These are phyloP conservation scores for Vireo griseus DNA, from an alignment of 2,797 vertebrate genomes.

Conservation along the genomic window DNA sequence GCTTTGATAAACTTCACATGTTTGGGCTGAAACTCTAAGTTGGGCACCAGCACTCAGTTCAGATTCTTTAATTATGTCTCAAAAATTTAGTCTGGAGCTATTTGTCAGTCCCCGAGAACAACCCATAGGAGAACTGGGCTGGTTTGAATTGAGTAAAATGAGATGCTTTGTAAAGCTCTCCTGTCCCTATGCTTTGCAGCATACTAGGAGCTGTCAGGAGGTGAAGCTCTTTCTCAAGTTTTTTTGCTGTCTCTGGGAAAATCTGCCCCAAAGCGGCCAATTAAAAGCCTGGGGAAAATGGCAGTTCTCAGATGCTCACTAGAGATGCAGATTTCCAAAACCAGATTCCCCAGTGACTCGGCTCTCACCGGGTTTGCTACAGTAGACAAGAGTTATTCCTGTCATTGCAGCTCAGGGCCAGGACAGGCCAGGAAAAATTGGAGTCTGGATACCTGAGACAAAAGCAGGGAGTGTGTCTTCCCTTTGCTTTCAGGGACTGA, in stretches of 20 bases:
- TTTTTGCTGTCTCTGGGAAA: neutral
- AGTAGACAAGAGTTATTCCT: neutral
- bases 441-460: neutral
- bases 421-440: neutral
- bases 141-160: neutral
- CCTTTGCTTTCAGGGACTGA: neutral
- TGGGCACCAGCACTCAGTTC: neutral
- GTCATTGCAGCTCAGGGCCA: neutral
- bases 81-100: neutral
- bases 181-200: neutral
- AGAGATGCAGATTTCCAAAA: conserved; percentile 27
- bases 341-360: neutral
- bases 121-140: neutral
- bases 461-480: neutral
- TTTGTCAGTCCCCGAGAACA: neutral
- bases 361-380: neutral
- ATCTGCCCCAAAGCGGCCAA: conserved; percentile 40
- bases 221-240: conserved; percentile 7
- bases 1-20: neutral
- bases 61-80: neutral
- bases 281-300: conserved; percentile 49
- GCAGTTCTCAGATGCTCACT: neutral
- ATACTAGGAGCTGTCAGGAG: conserved; percentile 6
- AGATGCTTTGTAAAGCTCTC: neutral
- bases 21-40: neutral